These are phyloP conservation scores for Spatulosminthurus flaviceps DNA, from an alignment of 2,888 invertebrate genomes.

Conservation along the genomic window DNA sequence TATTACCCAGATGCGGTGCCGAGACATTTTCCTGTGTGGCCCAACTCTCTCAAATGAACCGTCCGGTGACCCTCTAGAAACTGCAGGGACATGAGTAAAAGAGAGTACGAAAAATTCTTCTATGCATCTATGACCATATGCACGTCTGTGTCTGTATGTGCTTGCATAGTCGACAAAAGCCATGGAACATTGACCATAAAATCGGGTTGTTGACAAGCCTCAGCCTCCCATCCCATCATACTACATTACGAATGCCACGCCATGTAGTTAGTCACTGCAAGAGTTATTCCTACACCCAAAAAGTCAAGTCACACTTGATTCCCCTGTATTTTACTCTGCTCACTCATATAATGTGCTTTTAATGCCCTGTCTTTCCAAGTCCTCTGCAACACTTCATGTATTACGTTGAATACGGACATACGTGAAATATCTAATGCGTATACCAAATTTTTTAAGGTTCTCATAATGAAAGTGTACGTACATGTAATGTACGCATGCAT, in stretches of 20 bases:
- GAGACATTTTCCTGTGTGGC: conserved; percentile 46
- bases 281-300: conserved; percentile 39
- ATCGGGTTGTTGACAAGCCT: conserved; percentile 50
- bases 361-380: not conserved
- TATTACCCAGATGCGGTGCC: conserved; percentile 41
- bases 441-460: too few relatives aligned
- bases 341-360: not conserved
- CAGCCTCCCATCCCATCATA: conserved; percentile 37
- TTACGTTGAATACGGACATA: too few relatives aligned
- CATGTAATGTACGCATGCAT: too few relatives aligned
- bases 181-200: conserved; percentile 46
- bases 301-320: conserved; percentile 26
- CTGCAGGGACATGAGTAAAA: conserved; percentile 4
- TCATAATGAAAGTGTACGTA: too few relatives aligned
- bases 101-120: not conserved
- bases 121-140: too few relatives aligned
- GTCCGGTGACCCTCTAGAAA: conserved; percentile 33
- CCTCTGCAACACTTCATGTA: too few relatives aligned
- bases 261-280: conserved; percentile 5
- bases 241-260: conserved; percentile 25
- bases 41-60: conserved; percentile 41
- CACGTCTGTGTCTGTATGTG: too few relatives aligned
- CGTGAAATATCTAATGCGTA: too few relatives aligned
- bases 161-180: conserved; percentile 9
- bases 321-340: not conserved